phyloP scores from a whole-genome alignment of 2,797 vertebrate genomes.

The Apogon talboti region DNA sequence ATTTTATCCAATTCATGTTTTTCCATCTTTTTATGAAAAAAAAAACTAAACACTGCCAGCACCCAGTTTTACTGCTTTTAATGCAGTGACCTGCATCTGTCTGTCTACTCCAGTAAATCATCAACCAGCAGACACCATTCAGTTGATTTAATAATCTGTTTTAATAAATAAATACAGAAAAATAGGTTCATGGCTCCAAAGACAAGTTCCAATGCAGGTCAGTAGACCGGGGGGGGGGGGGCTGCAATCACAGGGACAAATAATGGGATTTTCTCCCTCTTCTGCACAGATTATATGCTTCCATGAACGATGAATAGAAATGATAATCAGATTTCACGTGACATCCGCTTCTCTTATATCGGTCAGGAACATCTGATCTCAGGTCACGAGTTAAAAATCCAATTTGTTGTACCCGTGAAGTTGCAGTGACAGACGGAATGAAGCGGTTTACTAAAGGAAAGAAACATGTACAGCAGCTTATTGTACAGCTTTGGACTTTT shows the following conservation, averaged over 20 bases:
- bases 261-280: constrained; percentile 44
- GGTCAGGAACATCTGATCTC: constrained; percentile 3
- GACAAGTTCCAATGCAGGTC: constrained; percentile 75
- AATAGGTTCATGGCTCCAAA: constrained; percentile 79
- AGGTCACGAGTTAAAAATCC: constrained; percentile 38
- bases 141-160: constrained; percentile 73
- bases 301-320: constrained; percentile 36
- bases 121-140: too few species aligned
- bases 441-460: constrained; percentile 19
- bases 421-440: constrained; percentile 28
- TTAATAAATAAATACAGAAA: constrained; percentile 89
- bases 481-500: constrained; percentile 58
- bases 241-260: constrained; percentile 52
- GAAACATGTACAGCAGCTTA: constrained; percentile 20
- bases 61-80: too few species aligned
- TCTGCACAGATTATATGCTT: constrained; percentile 55
- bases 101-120: too few species aligned
- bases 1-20: too few species aligned
- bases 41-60: too few species aligned
- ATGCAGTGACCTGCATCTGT: too few species aligned
- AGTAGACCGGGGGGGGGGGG: constrained; percentile 47
- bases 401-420: constrained; percentile 34
- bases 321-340: constrained; percentile 50
- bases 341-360: constrained; percentile 14
- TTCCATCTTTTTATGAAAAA: too few species aligned